Evolutionary conservation across 2,797 vertebrate genomes (phyloP), one percentile per base, ranked within the genome.

Genomic region (Tamandua tetradactyla): DNA sequence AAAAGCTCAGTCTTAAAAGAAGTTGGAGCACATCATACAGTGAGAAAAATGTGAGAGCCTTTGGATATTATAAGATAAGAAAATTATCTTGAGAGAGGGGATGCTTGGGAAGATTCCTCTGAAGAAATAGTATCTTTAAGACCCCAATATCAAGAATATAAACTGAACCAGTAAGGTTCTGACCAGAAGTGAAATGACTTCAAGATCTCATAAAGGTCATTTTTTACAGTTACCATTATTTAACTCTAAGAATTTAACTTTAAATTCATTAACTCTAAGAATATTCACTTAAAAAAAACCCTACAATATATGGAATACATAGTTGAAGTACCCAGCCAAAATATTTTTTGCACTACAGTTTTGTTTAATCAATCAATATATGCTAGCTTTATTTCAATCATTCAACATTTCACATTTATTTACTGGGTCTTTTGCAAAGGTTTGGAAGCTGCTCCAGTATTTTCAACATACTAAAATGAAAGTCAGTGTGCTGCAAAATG

Each of bases 381-480:
- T 3, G 2, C 7, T 15, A 6, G 8, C 35, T 25, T 94, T 44
- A 15, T 59, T 84, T 72, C 55, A 62, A 37, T 52, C 66, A 91
- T 62, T 82, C 14, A 74, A 35, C 37, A 57, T 82, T 90, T 86
- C 69, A 64, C 2, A 32, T 22, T 59, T 18, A 37, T 83, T 91
- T 75, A 81, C 27, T 66, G 44, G 25, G 30, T 69, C 49, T 44
- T 83, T 82, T 81, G 49, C 25, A 85, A 85, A 92, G 6, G 30
- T 91, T n/a, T 2, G 18, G 94, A 87, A 94, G 55, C 4, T 57
- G 25, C 8, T 72, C 44, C 11, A 55, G 35, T 47, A 86, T 49
- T 62, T 88, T 64, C 59, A 86, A 91, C 92, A 91, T 35, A 61
- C 20, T 32, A 40, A 87, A 80, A 57, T 35, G 37, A 91, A 89